These are phyloP conservation scores for Echeneis naucrates DNA, from an alignment of 2,797 vertebrate species.

Conservation along the genomic window DNA sequence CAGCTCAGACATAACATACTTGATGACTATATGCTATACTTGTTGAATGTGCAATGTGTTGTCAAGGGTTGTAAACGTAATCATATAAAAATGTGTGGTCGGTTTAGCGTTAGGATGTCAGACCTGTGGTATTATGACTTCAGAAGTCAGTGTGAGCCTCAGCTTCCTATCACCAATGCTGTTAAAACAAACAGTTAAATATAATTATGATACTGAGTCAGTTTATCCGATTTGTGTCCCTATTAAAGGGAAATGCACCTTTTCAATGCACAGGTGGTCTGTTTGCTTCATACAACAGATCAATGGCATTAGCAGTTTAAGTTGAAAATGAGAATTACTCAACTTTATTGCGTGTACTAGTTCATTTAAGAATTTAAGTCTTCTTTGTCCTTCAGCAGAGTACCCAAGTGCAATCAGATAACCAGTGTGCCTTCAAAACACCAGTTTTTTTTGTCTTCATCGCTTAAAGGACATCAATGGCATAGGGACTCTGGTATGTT, in stretches of 20 bases:
- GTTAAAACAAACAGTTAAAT: neutral
- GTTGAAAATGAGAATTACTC: conserved; percentile 28
- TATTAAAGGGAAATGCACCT: conserved; percentile 14
- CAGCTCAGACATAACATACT: conserved; percentile 25
- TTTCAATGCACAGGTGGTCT: conserved; percentile 1
- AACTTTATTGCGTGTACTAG: conserved; percentile 8
- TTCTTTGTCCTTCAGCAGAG: conserved; percentile 6
- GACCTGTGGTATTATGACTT: conserved; percentile 9
- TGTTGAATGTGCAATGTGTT: conserved; percentile 10
- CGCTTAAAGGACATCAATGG: neutral
- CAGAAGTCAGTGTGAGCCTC: conserved; percentile 6
- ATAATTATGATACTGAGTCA: conserved; percentile 17
- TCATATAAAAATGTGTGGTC: too few relatives aligned
- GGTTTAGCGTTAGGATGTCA: too few relatives aligned
- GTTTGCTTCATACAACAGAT: neutral
- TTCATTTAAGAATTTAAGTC: neutral
- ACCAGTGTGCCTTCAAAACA: neutral
- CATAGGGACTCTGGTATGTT: neutral
- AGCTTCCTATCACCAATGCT: conserved; percentile 8
- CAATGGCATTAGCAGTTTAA: conserved; percentile 67
- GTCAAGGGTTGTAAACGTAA: conserved; percentile 6
- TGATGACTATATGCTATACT: conserved; percentile 11
- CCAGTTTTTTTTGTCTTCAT: neutral
- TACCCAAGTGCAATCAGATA: conserved; percentile 11
- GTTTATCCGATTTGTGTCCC: neutral